Base-by-base conservation (phyloP, 2,888 invertebrate genomes). In the Polyommatus iphigenia region DNA sequence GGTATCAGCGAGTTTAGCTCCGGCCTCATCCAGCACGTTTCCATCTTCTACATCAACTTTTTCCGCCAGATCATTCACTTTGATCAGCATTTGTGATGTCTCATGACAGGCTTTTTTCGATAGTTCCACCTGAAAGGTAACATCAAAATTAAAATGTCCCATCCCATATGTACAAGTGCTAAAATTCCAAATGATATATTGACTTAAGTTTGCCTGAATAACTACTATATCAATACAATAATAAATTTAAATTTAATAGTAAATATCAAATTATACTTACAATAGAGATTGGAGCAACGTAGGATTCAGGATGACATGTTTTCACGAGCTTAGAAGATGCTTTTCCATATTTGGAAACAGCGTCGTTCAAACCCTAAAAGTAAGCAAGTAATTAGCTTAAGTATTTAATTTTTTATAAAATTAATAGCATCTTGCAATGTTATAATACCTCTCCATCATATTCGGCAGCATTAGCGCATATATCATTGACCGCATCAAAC, bases 31-130 rank as follows among this genome's bases (percentile, higher is more conserved):
- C 67, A 88, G 80, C 15, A 71, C 76, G 3, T 59, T 71, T 0
- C 84, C 86, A 10, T 46, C 77, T 10, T 78, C 80, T 0, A 85
- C 84, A 4, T 80, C 83, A 36, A 83, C 79, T 0, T 20, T 79
- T 71, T 81, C 83, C 15, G 85, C 81, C 20, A 85, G 81, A n/a
- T 79, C 77, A 78, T 84, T 82, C 24, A 86, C 85, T 4, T 80
- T 82, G 13, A 83, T 80, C 29, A 85, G 79, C 76, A 89, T 78
- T 41, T 24, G 20, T 0, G 77, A 77, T 15, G 73, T 71, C 41
- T 77, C 41, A 15, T 77, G 36, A 36, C 77, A 73, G 4, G 72
- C 77, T 59, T n/a, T 24, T 54, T 59, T 72, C 15, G 77, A 50
- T 24, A 24, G n/a, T 36, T 77, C 72, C 10, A 77, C 72, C 72